A percentile compares a stretch with the other conserved stretches of the same genome.
Conservation (phyloP, 2,113 vertebrate genomes). For the Aspidoscelis tigris region DNA sequence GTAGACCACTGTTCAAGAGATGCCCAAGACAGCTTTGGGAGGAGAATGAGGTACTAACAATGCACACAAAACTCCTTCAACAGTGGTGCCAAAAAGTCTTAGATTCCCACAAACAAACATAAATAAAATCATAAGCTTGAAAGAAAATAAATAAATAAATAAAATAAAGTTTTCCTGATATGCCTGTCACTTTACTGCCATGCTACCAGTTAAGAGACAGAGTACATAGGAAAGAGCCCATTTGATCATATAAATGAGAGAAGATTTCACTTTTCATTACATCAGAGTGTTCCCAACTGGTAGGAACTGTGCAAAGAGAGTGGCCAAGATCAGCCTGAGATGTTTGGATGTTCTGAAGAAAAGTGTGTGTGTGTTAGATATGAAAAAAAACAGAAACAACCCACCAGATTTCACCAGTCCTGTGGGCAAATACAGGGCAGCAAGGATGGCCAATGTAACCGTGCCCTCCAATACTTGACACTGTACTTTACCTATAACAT, state of each 20-base stretch:
- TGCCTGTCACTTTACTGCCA: neutral
- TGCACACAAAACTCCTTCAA: neutral
- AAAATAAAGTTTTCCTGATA: constrained; percentile 27
- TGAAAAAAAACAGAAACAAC: too few relatives aligned
- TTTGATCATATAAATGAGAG: neutral
- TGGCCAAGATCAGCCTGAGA: too few relatives aligned
- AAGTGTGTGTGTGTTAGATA: too few relatives aligned
- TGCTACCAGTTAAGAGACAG: neutral
- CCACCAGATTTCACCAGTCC: too few relatives aligned
- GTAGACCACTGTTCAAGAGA: neutral
- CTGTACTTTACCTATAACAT: too few relatives aligned
- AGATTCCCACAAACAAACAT: neutral
- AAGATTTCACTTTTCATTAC: neutral
- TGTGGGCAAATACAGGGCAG: too few relatives aligned
- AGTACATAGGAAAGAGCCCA: neutral
- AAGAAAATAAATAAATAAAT: neutral
- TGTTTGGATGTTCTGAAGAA: too few relatives aligned
- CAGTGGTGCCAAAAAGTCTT: neutral
- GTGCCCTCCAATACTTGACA: too few relatives aligned
- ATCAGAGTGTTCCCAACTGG: neutral
- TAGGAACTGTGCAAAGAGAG: constrained; percentile 32
- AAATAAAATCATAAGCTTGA: neutral
- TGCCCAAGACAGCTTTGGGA: neutral
- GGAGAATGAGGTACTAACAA: neutral
- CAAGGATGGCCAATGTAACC: too few relatives aligned